Evolutionary conservation across 2,888 invertebrate genomes (phyloP).

Genomic region (Amblyjoppa proteus): DNA sequence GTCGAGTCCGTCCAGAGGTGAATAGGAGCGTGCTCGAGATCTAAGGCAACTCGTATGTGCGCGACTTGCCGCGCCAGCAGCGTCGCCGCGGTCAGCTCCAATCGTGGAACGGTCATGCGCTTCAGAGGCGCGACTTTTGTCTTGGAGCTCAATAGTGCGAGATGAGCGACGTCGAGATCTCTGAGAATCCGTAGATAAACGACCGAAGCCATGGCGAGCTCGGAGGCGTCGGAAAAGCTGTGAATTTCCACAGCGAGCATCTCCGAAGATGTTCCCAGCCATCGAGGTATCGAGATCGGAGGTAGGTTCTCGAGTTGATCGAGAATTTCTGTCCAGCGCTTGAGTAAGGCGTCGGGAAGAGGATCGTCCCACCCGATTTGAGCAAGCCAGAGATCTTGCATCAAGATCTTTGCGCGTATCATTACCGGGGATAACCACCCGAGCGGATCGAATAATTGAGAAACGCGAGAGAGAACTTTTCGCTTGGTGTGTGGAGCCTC

Average conservation of each 20-base stretch:
- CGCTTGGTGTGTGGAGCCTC: conserved; percentile 36
- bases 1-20: too few species aligned
- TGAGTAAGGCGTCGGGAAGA: conserved; percentile 28
- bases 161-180: conserved; percentile 6
- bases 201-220: conserved; percentile 34
- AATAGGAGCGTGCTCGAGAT: too few species aligned
- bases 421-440: conserved; percentile 56
- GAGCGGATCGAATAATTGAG: conserved; percentile 64
- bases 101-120: conserved; percentile 58
- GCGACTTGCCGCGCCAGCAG: too few species aligned
- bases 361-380: conserved; percentile 58
- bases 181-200: conserved; percentile 26
- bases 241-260: conserved; percentile 41
- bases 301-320: conserved; percentile 34
- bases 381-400: conserved; percentile 60
- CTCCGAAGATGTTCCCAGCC: conserved; percentile 36
- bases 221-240: conserved; percentile 61
- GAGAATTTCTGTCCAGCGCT: conserved; percentile 38
- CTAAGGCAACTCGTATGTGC: too few species aligned
- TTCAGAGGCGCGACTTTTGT: conserved; percentile 62
- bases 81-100: too few species aligned
- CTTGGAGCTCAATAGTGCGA: conserved; percentile 19
- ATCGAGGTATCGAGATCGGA: conserved; percentile 39
- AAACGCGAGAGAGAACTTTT: conserved; percentile 49
- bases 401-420: conserved; percentile 56